Percentiles rank a stretch among this genome's conserved stretches.
phyloP scores from a whole-genome alignment of 2,888 invertebrate species.

The Cephus spinipes region DNA sequence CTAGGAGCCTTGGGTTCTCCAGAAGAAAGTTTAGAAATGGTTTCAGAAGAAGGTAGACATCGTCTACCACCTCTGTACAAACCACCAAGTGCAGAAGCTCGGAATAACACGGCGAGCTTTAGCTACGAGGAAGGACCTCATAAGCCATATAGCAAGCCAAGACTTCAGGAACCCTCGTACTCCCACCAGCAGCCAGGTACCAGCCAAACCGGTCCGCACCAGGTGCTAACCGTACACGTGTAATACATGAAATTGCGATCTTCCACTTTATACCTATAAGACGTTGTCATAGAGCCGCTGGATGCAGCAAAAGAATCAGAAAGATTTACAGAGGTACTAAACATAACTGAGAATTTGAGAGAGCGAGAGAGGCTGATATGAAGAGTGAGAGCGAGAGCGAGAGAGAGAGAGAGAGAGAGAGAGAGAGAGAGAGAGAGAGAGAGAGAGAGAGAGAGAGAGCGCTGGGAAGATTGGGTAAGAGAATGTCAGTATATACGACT shows the following conservation, averaged over 20 bases:
- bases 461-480: not conserved
- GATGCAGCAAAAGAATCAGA: not conserved
- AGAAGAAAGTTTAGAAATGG: constrained; percentile 75
- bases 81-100: constrained; percentile 86
- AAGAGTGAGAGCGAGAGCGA: not conserved
- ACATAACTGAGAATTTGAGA: not conserved
- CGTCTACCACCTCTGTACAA: constrained; percentile 76
- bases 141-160: constrained; percentile 62
- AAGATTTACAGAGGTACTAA: not conserved
- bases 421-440: constrained; percentile 4
- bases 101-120: constrained; percentile 82
- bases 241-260: constrained; percentile 32
- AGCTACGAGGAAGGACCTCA: constrained; percentile 62
- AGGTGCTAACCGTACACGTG: constrained; percentile 64
- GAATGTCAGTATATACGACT: not conserved
- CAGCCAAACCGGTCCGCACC: constrained; percentile 57
- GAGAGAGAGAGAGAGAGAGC: not conserved
- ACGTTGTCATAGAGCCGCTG: not conserved
- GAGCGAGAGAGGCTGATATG: not conserved
- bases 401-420: not conserved
- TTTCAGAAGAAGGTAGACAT: constrained; percentile 70
- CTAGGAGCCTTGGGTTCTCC: constrained; percentile 66
- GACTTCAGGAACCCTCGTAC: constrained; percentile 58
- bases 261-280: not conserved
- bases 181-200: constrained; percentile 60